These are phyloP conservation scores for Anolis sagrei DNA, from an alignment of 2,113 vertebrate genomes.

Conservation along the genomic window DNA sequence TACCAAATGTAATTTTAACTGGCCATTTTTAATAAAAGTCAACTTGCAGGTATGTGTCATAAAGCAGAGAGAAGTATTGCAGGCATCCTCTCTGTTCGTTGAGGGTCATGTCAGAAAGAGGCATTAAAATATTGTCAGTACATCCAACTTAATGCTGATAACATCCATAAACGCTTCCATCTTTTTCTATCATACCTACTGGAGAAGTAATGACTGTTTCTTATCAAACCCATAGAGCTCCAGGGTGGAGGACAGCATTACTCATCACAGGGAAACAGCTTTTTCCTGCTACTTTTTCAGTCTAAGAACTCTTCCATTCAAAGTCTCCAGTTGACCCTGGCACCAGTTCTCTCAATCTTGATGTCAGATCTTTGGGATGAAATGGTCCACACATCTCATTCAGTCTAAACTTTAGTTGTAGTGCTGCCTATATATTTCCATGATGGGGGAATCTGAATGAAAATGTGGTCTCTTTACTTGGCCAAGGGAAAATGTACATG, in stretches of 20 bases:
- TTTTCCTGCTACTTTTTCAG: neutral
- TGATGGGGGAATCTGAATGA: neutral
- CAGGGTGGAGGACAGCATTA: neutral
- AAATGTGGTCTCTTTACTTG: too few species aligned
- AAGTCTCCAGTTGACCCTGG: neutral
- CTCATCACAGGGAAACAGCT: neutral
- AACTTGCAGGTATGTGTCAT: neutral
- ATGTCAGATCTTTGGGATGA: neutral
- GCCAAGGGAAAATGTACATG: too few species aligned
- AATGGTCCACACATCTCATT: too few species aligned
- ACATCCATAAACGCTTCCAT: constrained; percentile 31
- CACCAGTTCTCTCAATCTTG: neutral
- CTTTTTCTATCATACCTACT: neutral
- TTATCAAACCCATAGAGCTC: neutral
- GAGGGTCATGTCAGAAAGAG: constrained; percentile 21
- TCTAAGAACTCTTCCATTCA: neutral
- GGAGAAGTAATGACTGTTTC: constrained; percentile 35
- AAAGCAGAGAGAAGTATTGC: neutral
- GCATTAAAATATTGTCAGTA: constrained; percentile 43
- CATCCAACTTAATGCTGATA: neutral
- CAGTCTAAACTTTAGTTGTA: neutral
- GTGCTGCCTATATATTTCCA: neutral
- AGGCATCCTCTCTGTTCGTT: neutral
- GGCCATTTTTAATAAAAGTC: constrained; percentile 21
- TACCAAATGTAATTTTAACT: constrained; percentile 6